These are phyloP conservation scores for Agapetus fuscipes DNA, from an alignment of 2,888 invertebrate species.

Conservation along the genomic window DNA sequence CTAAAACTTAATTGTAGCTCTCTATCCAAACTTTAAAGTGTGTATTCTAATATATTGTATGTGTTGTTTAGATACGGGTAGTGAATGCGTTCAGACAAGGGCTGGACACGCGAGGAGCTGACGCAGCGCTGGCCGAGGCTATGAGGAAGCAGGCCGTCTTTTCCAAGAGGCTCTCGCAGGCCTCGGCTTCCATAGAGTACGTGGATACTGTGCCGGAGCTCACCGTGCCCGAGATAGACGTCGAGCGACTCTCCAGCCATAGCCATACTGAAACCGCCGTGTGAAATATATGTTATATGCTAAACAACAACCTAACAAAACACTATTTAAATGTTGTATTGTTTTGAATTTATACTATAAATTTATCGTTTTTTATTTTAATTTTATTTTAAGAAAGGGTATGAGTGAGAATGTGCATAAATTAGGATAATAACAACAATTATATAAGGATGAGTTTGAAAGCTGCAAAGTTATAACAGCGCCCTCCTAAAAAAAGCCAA, in stretches of 20 bases:
- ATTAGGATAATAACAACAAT: too few species aligned
- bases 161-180: constrained; percentile 84
- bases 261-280: constrained; percentile 93
- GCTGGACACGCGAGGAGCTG: constrained; percentile 91
- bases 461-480: too few species aligned
- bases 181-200: constrained; percentile 81
- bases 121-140: constrained; percentile 87
- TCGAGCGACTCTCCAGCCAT: constrained; percentile 85
- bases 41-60: too few species aligned
- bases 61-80: constrained; percentile 98
- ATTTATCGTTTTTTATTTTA: too few species aligned
- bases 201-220: constrained; percentile 81
- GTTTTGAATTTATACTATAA: too few species aligned
- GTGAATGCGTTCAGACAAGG: constrained; percentile 99
- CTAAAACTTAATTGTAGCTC: too few species aligned
- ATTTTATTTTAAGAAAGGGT: too few species aligned
- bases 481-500: too few species aligned
- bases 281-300: constrained; percentile 48
- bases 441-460: too few species aligned
- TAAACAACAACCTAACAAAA: neutral
- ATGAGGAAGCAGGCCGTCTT: constrained; percentile 89
- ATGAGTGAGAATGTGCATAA: too few species aligned
- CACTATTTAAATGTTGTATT: too few species aligned
- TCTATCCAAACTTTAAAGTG: too few species aligned
- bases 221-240: constrained; percentile 85